phyloP scores from a whole-genome alignment of 2,888 invertebrate species.

The Lacanobia wlatinum region DNA sequence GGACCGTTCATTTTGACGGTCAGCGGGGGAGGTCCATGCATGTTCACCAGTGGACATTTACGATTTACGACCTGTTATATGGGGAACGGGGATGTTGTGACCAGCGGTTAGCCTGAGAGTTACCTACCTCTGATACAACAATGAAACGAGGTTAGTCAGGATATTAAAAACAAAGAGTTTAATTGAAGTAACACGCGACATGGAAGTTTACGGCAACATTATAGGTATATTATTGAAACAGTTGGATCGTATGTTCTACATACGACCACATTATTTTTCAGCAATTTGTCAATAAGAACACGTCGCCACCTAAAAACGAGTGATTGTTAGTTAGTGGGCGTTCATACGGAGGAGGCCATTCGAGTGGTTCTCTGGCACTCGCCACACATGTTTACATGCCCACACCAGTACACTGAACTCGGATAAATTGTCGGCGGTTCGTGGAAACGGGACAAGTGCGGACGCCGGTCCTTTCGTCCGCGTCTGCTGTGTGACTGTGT shows the following conservation, averaged over 20 bases:
- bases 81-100: constrained; percentile 15
- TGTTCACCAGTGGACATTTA: constrained; percentile 21
- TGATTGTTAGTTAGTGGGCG: constrained; percentile 52
- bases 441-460: constrained; percentile 81
- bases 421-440: constrained; percentile 83
- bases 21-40: constrained; percentile 12
- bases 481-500: constrained; percentile 66
- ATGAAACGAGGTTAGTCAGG: constrained; percentile 19
- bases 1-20: constrained; percentile 19
- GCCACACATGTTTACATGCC: constrained; percentile 76
- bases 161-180: constrained; percentile 18
- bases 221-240: constrained; percentile 49
- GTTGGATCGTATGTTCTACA: constrained; percentile 38
- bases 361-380: constrained; percentile 63
- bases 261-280: constrained; percentile 43
- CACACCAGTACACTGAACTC: constrained; percentile 84
- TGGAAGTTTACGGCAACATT: constrained; percentile 28
- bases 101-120: neutral
- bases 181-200: constrained; percentile 11
- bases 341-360: constrained; percentile 58
- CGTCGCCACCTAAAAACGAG: constrained; percentile 30
- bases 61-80: constrained; percentile 36
- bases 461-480: constrained; percentile 72
- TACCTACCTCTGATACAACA: constrained; percentile 3
- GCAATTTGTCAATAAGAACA: constrained; percentile 30